Evolutionary conservation across 2,888 invertebrate genomes (phyloP).

Genomic region (Eupithecia subfuscata): DNA sequence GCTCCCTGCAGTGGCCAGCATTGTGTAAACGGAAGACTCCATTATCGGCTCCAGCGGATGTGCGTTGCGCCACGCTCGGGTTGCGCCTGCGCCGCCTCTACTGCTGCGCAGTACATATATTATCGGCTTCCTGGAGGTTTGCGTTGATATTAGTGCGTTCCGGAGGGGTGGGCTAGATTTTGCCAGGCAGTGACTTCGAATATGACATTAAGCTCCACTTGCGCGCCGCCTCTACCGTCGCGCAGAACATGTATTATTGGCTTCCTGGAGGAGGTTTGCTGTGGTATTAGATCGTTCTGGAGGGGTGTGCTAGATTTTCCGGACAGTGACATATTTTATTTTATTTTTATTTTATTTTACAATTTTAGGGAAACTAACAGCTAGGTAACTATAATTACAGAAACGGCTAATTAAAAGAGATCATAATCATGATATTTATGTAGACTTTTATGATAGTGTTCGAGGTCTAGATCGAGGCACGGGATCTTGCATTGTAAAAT

Average conservation of each 20-base stretch:
- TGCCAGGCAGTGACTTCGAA: no score
- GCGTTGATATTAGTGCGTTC: background rate
- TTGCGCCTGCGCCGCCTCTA: slow-evolving; percentile 11
- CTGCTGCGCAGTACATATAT: slow-evolving; percentile 15
- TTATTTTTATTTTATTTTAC: no score
- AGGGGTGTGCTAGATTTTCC: slow-evolving; percentile 1
- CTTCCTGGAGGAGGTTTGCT: background rate
- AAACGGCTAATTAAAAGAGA: no score
- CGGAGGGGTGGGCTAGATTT: slow-evolving; percentile 4
- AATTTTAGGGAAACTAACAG: no score
- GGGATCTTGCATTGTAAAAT: background rate
- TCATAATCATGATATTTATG: no score
- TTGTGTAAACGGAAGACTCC: slow-evolving; percentile 40
- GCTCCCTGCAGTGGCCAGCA: slow-evolving; percentile 13
- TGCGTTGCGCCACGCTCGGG: slow-evolving; percentile 34
- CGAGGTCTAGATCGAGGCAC: no score
- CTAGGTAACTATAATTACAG: no score
- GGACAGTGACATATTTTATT: no score
- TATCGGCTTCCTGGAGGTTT: slow-evolving; percentile 16
- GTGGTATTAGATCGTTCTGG: background rate
- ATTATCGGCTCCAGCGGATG: slow-evolving; percentile 38
- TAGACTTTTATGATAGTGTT: no score
- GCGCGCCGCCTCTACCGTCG: slow-evolving; percentile 18
- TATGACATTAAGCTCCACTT: background rate
- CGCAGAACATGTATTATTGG: slow-evolving; percentile 19